A percentile compares a stretch with the other conserved stretches of the same genome.
Conservation (phyloP, 2,113 vertebrate genomes). For the Burhinus bistriatus region DNA sequence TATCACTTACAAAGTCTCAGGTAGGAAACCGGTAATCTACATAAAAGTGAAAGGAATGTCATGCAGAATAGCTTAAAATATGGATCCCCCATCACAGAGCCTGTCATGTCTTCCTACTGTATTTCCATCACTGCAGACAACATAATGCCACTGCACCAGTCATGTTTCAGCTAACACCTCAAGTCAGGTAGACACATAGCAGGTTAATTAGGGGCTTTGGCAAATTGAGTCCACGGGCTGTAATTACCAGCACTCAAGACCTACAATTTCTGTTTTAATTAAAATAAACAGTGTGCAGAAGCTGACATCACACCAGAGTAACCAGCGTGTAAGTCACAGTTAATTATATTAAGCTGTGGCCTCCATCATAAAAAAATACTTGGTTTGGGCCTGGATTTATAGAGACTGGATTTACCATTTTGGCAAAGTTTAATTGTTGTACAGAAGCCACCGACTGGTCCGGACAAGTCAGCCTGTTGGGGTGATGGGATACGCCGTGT, state of each 20-base stretch:
- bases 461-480: constrained; percentile 29
- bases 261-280: constrained; percentile 86
- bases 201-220: constrained; percentile 84
- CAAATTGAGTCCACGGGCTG: constrained; percentile 78
- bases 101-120: constrained; percentile 44
- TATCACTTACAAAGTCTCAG: constrained; percentile 45
- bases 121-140: constrained; percentile 64
- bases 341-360: constrained; percentile 77
- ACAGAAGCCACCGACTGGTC: constrained; percentile 35
- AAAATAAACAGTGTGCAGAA: constrained; percentile 82
- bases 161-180: constrained; percentile 78
- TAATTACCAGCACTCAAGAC: constrained; percentile 81
- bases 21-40: constrained; percentile 41
- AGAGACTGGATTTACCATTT: constrained; percentile 45
- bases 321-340: constrained; percentile 74
- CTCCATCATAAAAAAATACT: constrained; percentile 65
- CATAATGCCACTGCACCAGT: constrained; percentile 68
- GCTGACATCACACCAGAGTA: constrained; percentile 80
- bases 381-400: constrained; percentile 40
- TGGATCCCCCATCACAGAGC: not conserved
- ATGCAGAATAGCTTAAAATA: constrained; percentile 54
- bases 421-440: constrained; percentile 64
- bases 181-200: constrained; percentile 78
- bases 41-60: constrained; percentile 63
- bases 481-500: not conserved